Conservation (phyloP, 2,797 vertebrate genomes). For the Gymnodraco acuticeps region DNA sequence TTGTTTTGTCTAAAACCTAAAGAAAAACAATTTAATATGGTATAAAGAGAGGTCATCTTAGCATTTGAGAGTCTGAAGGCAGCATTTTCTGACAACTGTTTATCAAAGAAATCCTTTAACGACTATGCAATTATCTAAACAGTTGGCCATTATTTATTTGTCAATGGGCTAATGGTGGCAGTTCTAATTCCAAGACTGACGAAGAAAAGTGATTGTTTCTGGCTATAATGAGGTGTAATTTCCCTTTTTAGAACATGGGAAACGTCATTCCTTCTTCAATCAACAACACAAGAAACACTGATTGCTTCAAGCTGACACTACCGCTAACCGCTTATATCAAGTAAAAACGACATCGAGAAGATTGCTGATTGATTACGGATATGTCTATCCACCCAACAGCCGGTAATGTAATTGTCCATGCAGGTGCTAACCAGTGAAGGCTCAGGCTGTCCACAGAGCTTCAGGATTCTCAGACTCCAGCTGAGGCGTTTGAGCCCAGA, state of each 20-base stretch:
- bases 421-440: background rate
- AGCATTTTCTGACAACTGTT: no score
- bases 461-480: background rate
- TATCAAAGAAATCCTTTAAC: no score
- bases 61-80: no score
- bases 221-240: background rate
- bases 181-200: background rate
- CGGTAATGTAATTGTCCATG: no score
- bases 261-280: background rate
- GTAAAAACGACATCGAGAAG: background rate
- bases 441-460: background rate
- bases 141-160: no score
- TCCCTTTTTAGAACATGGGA: background rate
- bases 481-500: background rate
- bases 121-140: no score
- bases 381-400: background rate
- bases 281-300: background rate
- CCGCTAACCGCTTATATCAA: background rate
- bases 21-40: no score
- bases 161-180: no score
- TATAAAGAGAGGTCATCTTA: no score
- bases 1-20: no score
- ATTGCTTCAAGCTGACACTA: background rate
- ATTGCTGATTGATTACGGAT: conserved; percentile 2
- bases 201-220: background rate